These are phyloP conservation scores for Rhinoderma darwinii DNA, from an alignment of 2,113 vertebrate genomes.

Conservation along the genomic window DNA sequence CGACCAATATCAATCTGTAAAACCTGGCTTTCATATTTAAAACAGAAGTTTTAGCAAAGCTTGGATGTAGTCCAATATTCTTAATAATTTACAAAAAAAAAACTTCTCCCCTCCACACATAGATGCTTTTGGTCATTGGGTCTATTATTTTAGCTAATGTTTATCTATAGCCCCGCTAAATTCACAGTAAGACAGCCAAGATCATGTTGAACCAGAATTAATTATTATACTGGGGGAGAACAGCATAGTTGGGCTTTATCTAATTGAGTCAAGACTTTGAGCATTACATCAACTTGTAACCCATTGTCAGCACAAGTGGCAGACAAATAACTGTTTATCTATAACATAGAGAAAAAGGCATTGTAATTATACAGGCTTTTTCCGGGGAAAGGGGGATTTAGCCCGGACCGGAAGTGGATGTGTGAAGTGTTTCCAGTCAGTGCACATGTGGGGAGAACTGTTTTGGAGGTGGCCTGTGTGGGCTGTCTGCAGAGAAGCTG, in stretches of 20 bases:
- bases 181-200: background rate
- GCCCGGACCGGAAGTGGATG: too few relatives aligned
- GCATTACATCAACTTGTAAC: too few relatives aligned
- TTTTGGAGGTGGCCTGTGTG: too few relatives aligned
- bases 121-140: background rate
- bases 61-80: background rate
- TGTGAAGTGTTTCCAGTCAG: too few relatives aligned
- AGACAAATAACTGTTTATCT: too few relatives aligned
- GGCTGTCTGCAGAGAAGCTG: too few relatives aligned
- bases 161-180: background rate
- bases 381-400: too few relatives aligned
- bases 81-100: conserved; percentile 56
- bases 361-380: too few relatives aligned
- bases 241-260: background rate
- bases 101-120: background rate
- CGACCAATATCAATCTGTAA: background rate
- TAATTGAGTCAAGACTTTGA: background rate
- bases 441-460: too few relatives aligned
- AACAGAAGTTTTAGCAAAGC: background rate
- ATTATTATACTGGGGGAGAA: background rate
- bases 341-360: too few relatives aligned
- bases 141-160: conserved; percentile 7
- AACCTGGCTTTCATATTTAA: background rate
- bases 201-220: background rate
- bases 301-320: too few relatives aligned